These are phyloP conservation scores for Agriopis leucophaearia DNA, from an alignment of 2,888 invertebrate genomes.

Conservation along the genomic window DNA sequence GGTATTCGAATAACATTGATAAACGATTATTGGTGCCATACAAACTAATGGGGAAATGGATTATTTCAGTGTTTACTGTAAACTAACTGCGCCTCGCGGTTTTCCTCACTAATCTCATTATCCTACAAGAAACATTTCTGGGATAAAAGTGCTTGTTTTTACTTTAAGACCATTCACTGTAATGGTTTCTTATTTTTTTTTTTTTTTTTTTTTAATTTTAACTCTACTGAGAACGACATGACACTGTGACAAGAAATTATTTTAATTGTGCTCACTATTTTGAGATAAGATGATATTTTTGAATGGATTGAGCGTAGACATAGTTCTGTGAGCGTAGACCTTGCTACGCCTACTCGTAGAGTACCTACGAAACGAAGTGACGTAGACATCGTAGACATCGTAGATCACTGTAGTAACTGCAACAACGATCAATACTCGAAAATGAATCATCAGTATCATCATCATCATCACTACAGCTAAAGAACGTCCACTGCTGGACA, in stretches of 20 bases:
- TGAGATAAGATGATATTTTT: not conserved
- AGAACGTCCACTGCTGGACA: too few relatives aligned
- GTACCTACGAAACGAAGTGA: not conserved
- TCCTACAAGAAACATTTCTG: not conserved
- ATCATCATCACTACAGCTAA: too few relatives aligned
- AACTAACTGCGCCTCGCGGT: not conserved
- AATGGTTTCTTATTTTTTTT: too few relatives aligned
- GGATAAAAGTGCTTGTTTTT: too few relatives aligned
- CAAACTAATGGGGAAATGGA: constrained; percentile 1
- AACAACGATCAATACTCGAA: not conserved
- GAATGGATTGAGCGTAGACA: not conserved
- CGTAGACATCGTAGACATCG: not conserved
- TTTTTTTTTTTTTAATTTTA: too few relatives aligned
- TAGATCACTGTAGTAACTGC: not conserved
- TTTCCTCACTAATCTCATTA: not conserved
- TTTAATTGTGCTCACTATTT: too few relatives aligned
- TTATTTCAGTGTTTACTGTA: not conserved
- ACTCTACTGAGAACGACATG: too few relatives aligned
- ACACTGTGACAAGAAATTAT: too few relatives aligned
- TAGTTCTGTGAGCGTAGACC: not conserved
- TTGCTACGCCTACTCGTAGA: constrained; percentile 7
- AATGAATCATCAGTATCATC: too few relatives aligned
- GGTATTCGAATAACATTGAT: constrained; percentile 16
- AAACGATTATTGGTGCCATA: constrained; percentile 23
- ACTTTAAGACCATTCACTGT: too few relatives aligned